Evolutionary conservation across 92 coral and sea anemone genomes (phyloP), one percentile per base, ranked within the genome.

Genomic region (Galaxea fascicularis): DNA sequence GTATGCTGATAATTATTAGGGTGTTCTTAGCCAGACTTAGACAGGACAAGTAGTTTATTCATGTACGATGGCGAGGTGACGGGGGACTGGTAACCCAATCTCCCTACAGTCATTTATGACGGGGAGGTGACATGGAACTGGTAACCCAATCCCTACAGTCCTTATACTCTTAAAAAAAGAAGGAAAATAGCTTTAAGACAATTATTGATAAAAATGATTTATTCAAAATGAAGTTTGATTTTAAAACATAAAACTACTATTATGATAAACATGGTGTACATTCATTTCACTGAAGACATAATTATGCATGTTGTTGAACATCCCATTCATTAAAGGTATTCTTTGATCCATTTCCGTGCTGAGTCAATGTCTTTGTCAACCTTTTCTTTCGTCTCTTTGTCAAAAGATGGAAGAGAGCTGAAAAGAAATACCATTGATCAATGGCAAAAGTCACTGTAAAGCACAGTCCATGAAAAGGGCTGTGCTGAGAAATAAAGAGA

Each of bases 331-430:
- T 73, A 94, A 66, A 94, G 89, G 71, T 95, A 95, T 65, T 95
- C 98, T 71, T 95, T 95, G 76, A 95, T 95, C 94, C 94, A 95
- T 22, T 95, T 93, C 31, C 92, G 90, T 10, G 96, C 98, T 28
- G 92, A 86, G 27, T 95, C 95, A 63, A 95, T 95, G 73, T 95
- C 98, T 74, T 94, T 82, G 78, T 95, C 98, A 31, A 95, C 95
- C n/a, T 82, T 85, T 54, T 94, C 93, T 49, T 94, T 91, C 51
- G 92, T 93, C 20, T 90, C 92, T 78, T 90, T 87, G 74, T 95
- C 94, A 92, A 95, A 91, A 17, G 98, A 71, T 62, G 98, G 98
- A 63, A 95, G 94, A 47, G 91, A 94, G 86, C 98, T 94, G 82
- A 31, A 93, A 63, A 64, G 44, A 7, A 78, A 54, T 72, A 35